Evolutionary conservation across 1,140 invertebrate species (phyloP).

Genomic region (Danaus plexippus): DNA sequence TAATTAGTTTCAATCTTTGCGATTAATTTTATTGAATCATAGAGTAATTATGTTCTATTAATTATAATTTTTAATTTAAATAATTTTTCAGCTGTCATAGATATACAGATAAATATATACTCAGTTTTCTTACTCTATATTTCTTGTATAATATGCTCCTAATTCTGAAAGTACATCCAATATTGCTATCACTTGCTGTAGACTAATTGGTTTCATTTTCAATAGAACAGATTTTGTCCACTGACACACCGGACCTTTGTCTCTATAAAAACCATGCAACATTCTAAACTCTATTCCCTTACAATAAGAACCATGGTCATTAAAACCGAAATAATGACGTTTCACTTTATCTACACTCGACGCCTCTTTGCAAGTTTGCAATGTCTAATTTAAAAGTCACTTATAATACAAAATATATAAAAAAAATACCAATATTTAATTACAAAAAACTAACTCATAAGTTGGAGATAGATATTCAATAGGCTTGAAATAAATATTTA

Average conservation of each 20-base stretch:
- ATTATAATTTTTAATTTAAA: slow-evolving; percentile 1
- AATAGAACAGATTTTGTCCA: slow-evolving; percentile 56
- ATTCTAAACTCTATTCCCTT: slow-evolving; percentile 32
- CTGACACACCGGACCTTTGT: slow-evolving; percentile 50
- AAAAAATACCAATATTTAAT: no score
- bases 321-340: no score
- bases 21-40: no score
- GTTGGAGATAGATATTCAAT: no score
- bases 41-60: neutral
- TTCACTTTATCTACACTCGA: no score
- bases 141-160: neutral
- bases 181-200: slow-evolving; percentile 33
- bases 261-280: slow-evolving; percentile 4
- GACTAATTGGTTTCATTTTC: slow-evolving; percentile 68
- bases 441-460: no score
- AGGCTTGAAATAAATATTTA: no score
- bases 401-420: no score
- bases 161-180: slow-evolving; percentile 1
- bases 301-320: slow-evolving; percentile 25
- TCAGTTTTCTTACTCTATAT: neutral
- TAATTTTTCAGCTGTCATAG: neutral
- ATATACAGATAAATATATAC: neutral
- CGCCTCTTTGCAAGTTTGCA: no score
- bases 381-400: no score
- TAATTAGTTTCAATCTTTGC: no score